Evolutionary conservation across 2,797 vertebrate species (phyloP).

Genomic region (Gymnothorax javanicus): DNA sequence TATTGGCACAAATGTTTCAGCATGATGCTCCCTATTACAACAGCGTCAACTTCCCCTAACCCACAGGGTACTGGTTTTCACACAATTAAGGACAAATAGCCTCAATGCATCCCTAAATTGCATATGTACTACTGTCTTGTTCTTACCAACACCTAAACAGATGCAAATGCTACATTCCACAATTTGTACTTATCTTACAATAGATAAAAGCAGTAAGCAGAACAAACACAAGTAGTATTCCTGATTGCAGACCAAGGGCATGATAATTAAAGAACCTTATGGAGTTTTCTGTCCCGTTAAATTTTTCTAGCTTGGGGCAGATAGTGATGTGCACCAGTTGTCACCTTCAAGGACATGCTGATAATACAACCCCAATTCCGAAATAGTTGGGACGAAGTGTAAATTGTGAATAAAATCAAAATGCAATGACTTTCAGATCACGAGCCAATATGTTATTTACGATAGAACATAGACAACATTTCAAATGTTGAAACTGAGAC

Average conservation of each 20-base stretch:
- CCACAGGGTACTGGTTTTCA: not conserved
- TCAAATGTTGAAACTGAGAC: too few species aligned
- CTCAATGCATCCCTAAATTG: not conserved
- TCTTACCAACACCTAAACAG: not conserved
- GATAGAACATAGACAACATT: too few species aligned
- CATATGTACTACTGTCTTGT: not conserved
- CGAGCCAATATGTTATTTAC: too few species aligned
- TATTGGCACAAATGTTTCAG: too few species aligned
- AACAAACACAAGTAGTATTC: not conserved
- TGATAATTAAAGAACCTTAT: conserved; percentile 5
- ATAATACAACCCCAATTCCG: too few species aligned
- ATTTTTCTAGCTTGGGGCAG: not conserved
- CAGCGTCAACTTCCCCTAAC: not conserved
- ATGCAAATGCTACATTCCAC: not conserved
- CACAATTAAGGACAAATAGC: not conserved
- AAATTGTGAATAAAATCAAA: too few species aligned
- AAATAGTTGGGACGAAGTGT: too few species aligned
- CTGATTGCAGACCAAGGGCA: not conserved
- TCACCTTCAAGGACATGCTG: conserved; percentile 10
- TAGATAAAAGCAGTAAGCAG: not conserved
- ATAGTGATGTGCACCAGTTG: not conserved
- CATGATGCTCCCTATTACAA: not conserved
- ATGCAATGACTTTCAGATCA: too few species aligned
- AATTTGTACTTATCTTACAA: not conserved
- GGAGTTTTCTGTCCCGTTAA: not conserved